phyloP scores from a whole-genome alignment of 1,140 invertebrate genomes.

The Drosophila miranda region DNA sequence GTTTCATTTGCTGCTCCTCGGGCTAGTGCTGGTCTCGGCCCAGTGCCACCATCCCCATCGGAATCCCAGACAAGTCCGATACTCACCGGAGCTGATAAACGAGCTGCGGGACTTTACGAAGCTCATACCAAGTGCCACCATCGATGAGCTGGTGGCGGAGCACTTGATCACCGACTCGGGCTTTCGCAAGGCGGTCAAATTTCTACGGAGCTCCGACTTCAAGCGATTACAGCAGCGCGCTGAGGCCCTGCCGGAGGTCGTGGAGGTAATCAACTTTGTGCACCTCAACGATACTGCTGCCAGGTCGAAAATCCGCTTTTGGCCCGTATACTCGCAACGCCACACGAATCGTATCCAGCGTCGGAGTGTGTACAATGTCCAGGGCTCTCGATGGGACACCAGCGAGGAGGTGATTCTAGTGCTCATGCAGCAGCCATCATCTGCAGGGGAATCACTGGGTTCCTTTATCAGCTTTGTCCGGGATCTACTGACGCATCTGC shows the following conservation, averaged over 20 bases:
- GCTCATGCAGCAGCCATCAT: slow-evolving; percentile 11
- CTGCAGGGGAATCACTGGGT: not conserved
- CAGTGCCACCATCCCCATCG: not conserved
- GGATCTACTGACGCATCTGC: slow-evolving; percentile 60
- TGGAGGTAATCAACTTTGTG: slow-evolving; percentile 65
- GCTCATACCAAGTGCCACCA: slow-evolving; percentile 52
- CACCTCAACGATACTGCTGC: slow-evolving; percentile 58
- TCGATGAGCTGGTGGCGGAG: slow-evolving; percentile 67
- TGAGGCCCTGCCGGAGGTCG: slow-evolving; percentile 65
- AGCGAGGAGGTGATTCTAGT: slow-evolving; percentile 38
- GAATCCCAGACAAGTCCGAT: slow-evolving; percentile 17
- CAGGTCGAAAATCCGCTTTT: not conserved
- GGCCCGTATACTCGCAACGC: not conserved
- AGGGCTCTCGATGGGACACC: not conserved
- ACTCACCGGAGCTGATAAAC: slow-evolving; percentile 65
- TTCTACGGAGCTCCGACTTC: slow-evolving; percentile 62
- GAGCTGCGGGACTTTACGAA: slow-evolving; percentile 63
- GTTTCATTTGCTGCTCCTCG: slow-evolving; percentile 13
- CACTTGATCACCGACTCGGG: slow-evolving; percentile 66
- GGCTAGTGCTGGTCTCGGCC: slow-evolving; percentile 12
- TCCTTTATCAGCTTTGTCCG: slow-evolving; percentile 62
- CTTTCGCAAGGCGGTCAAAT: slow-evolving; percentile 67
- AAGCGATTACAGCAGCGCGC: slow-evolving; percentile 39
- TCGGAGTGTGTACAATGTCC: not conserved
- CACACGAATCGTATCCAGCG: not conserved